Percentiles rank a stretch among this genome's conserved stretches.
phyloP scores from a whole-genome alignment of 2,113 vertebrate species.

The Mormyrus lacerda region DNA sequence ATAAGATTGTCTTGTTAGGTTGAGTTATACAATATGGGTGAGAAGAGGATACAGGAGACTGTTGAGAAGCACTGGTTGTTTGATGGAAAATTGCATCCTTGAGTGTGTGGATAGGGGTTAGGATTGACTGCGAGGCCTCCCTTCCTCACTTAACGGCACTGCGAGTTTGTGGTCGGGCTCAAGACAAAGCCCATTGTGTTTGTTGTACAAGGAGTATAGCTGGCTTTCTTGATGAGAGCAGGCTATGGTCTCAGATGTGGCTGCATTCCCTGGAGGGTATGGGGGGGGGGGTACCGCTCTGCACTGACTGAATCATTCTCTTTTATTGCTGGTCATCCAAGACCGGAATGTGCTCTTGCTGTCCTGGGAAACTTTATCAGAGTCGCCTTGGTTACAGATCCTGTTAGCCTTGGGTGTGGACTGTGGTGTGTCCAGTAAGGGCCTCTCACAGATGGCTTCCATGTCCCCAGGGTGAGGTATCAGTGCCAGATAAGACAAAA shows the following conservation, averaged over 20 bases:
- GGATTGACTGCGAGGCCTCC: not conserved
- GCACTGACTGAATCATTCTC: not conserved
- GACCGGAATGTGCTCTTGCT: not conserved
- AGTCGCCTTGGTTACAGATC: not conserved
- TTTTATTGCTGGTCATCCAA: not conserved
- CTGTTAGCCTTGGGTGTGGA: constrained; percentile 8
- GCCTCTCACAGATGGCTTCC: not conserved
- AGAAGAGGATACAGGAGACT: not conserved
- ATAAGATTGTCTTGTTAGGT: constrained; percentile 22
- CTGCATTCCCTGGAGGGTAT: not conserved
- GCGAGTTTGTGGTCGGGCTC: not conserved
- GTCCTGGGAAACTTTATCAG: not conserved
- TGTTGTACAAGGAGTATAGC: not conserved
- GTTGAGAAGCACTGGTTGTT: not conserved
- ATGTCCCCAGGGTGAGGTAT: not conserved
- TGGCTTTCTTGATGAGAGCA: not conserved
- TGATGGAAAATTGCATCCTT: not conserved
- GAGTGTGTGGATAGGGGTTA: not conserved
- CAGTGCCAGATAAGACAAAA: not conserved
- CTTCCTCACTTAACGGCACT: too few species aligned
- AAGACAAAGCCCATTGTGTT: not conserved
- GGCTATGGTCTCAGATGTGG: not conserved
- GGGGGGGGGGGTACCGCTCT: not conserved
- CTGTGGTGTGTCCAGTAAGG: not conserved
- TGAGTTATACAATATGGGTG: constrained; percentile 8